Evolutionary conservation across 53 echinoderm and acorn worm species (phyloP).

Genomic region (Antedon mediterranea): DNA sequence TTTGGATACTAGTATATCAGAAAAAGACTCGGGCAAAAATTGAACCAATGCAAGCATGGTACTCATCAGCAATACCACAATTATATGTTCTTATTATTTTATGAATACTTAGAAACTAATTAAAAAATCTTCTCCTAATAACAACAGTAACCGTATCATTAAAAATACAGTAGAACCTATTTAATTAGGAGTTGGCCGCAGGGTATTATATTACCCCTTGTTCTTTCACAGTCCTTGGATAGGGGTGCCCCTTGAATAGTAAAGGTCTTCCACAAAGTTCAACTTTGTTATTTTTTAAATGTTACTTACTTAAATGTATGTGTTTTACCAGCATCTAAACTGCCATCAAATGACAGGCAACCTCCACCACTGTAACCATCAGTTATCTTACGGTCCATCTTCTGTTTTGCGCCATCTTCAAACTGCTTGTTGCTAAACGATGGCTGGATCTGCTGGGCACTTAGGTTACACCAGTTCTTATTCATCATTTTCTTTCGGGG

Average conservation of each 20-base stretch:
- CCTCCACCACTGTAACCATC: constrained; percentile 88
- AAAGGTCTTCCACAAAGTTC: not conserved
- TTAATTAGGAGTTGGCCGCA: too few species aligned
- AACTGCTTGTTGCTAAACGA: constrained; percentile 42
- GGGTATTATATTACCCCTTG: not conserved
- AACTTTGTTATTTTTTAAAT: not conserved
- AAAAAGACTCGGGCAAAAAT: too few species aligned
- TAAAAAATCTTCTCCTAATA: too few species aligned
- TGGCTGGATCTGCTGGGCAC: constrained; percentile 64
- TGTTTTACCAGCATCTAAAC: constrained; percentile 19
- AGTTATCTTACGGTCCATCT: constrained; percentile 33
- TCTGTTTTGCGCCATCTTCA: constrained; percentile 13
- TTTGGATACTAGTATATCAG: too few species aligned
- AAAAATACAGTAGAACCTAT: too few species aligned
- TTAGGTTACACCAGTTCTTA: constrained; percentile 78
- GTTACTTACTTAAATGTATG: constrained; percentile 41
- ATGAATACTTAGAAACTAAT: too few species aligned
- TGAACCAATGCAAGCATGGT: too few species aligned
- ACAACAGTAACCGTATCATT: too few species aligned
- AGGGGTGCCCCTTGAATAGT: not conserved
- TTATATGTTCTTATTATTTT: too few species aligned
- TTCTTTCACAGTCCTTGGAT: not conserved
- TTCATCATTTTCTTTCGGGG: constrained; percentile 42
- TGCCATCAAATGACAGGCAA: constrained; percentile 44
- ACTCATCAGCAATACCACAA: too few species aligned